A percentile compares a stretch with the other conserved stretches of the same genome.
phyloP scores from a whole-genome alignment of 2,888 invertebrate species.

The Yponomeuta cagnagella region DNA sequence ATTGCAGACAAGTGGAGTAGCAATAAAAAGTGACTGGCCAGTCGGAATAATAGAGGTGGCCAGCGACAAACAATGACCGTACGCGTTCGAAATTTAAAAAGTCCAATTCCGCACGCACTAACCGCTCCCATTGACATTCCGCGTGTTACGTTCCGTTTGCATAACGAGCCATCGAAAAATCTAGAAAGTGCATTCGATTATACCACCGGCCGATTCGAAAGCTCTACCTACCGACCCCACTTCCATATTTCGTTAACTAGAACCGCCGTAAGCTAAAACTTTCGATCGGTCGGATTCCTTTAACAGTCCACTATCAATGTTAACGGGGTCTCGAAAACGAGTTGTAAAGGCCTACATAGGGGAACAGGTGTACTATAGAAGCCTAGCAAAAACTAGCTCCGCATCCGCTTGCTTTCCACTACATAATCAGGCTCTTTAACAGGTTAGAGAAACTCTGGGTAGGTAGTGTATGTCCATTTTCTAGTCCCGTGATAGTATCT shows the following conservation, averaged over 20 bases:
- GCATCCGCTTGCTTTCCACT: conserved; percentile 60
- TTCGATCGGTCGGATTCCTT: conserved; percentile 58
- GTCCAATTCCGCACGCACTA: conserved; percentile 22
- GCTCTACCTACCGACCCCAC: conserved; percentile 47
- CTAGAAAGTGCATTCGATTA: conserved; percentile 68
- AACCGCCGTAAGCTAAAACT: conserved; percentile 59
- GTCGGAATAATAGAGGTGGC: conserved; percentile 4
- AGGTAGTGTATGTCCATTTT: conserved; percentile 41
- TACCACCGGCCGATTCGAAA: conserved; percentile 50
- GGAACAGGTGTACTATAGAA: conserved; percentile 46
- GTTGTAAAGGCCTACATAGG: conserved; percentile 54
- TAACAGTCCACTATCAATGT: conserved; percentile 41
- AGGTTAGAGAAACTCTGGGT: conserved; percentile 61
- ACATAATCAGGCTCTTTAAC: conserved; percentile 60
- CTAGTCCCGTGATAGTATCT: conserved; percentile 14
- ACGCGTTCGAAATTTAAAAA: conserved; percentile 10
- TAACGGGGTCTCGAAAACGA: conserved; percentile 58
- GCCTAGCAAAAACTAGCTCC: conserved; percentile 66
- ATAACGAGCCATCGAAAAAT: conserved; percentile 53
- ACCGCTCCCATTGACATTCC: conserved; percentile 66
- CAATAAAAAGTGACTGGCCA: not conserved
- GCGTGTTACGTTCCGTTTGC: conserved; percentile 64
- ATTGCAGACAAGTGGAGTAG: not conserved
- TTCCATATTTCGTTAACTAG: conserved; percentile 59
- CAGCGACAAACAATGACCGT: conserved; percentile 10